Evolutionary conservation across 2,888 invertebrate species (phyloP), one percentile per base, ranked within the genome.

Genomic region (Sinodicranocentrus sp.): DNA sequence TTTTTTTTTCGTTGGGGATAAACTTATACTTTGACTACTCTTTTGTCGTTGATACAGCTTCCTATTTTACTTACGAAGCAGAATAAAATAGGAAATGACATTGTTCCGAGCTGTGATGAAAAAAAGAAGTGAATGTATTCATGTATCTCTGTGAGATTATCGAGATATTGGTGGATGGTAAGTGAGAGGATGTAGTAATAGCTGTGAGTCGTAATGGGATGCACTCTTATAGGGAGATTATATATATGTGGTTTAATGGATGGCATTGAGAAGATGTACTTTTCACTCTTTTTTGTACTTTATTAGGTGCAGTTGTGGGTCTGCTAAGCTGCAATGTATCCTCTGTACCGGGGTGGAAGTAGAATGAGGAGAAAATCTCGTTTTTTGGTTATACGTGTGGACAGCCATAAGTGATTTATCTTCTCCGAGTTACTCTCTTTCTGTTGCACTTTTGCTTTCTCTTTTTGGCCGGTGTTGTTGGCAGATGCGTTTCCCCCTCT

Each of bases 341-440:
- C 33, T 33, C 10, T 33, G 5, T 33, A 10, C 3, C 33, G 33
- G 10, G 33, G 10, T 6, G 33, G 33, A 33, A 33, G 33, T 3
- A 33, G 10, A 33, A 67, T 76, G 10, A 39, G 25, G 25, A 61
- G 43, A 43, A 67, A 76, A 67, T 68, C 52, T 43, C 39, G 48
- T 78, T 70, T 63, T 82, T 65, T 52, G 71, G 28, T 78, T 77
- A 86, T 70, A 75, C 82, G 86, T 86, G 86, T 83, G 82, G 86
- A 86, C 86, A 84, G 83, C 79, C 79, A 86, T 82, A 84, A 84
- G 86, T 84, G 86, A 86, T 86, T 86, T 86, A 86, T 86, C 82
- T 78, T 44, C 48, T 26, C 39, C 33, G 33, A 33, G 52, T 67
- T 67, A 25, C 57, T 67, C 65, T 48, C 5, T 59, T 13, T 33